A percentile compares a stretch with the other conserved stretches of the same genome.
phyloP scores from a whole-genome alignment of 2,888 invertebrate genomes.

The Neelides folsomi region DNA sequence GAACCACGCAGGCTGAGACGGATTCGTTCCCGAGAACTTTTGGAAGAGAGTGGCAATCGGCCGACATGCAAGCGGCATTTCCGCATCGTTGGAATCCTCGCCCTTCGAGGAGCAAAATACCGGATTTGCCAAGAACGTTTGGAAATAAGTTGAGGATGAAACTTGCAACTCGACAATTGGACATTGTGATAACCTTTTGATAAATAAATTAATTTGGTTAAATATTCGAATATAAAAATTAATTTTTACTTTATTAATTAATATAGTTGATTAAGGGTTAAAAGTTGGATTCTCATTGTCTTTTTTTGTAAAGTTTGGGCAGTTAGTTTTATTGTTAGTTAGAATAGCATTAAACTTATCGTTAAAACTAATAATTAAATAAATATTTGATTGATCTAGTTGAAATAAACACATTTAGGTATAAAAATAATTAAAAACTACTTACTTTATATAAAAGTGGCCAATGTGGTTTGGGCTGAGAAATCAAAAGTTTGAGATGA shows the following conservation, averaged over 20 bases:
- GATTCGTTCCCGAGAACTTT: slow-evolving; percentile 30
- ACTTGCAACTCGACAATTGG: slow-evolving; percentile 22
- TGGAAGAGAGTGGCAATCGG: slow-evolving; percentile 29
- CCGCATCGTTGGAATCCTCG: slow-evolving; percentile 29
- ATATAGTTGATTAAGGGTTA: too few species aligned
- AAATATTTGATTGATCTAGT: too few species aligned
- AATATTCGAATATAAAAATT: too few species aligned
- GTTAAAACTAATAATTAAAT: too few species aligned
- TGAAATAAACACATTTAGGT: too few species aligned
- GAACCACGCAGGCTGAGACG: slow-evolving; percentile 23
- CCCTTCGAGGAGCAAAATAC: slow-evolving; percentile 30
- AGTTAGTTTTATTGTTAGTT: too few species aligned
- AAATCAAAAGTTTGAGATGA: slow-evolving; percentile 20
- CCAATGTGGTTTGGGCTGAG: slow-evolving; percentile 27
- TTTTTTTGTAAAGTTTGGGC: too few species aligned
- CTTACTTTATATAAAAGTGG: slow-evolving; percentile 27
- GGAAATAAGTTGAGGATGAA: slow-evolving; percentile 27
- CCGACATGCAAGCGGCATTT: slow-evolving; percentile 27
- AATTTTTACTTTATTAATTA: too few species aligned
- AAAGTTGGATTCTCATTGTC: too few species aligned
- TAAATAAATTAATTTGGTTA: too few species aligned
- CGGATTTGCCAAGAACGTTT: slow-evolving; percentile 24
- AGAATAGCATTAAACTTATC: too few species aligned
- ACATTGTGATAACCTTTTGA: slow-evolving; percentile 25
- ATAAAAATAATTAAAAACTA: too few species aligned